phyloP scores from a whole-genome alignment of 2,113 vertebrate genomes.

The Panthera leo region DNA sequence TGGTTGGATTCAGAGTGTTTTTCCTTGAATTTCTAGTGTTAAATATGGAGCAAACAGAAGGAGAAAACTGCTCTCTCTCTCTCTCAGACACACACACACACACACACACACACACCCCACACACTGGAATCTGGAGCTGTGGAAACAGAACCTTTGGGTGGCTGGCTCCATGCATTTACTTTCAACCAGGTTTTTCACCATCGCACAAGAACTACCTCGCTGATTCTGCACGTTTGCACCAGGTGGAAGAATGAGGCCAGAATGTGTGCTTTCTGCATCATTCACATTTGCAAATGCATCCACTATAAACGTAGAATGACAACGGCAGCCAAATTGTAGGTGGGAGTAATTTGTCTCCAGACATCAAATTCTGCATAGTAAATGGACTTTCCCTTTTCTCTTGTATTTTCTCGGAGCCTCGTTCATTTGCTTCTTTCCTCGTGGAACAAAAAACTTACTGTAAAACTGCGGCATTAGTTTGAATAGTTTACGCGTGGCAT shows the following conservation, averaged over 20 bases:
- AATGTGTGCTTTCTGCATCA: rapidly evolving
- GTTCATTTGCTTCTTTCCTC: no score
- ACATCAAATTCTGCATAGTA: rapidly evolving
- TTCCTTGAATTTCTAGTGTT: not conserved
- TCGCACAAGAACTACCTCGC: not conserved
- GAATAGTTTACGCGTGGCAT: rapidly evolving
- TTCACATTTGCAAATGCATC: rapidly evolving
- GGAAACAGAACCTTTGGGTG: not conserved
- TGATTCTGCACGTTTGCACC: rapidly evolving
- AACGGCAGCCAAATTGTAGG: rapidly evolving
- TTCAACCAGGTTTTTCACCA: not conserved
- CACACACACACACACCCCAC: no score
- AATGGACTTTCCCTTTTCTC: not conserved
- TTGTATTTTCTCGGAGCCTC: rapidly evolving
- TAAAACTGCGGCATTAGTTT: not conserved
- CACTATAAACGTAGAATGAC: rapidly evolving
- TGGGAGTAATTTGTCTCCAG: rapidly evolving
- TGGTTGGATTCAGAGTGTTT: not conserved
- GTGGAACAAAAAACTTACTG: not conserved
- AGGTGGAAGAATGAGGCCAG: rapidly evolving
- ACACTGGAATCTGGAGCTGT: not conserved
- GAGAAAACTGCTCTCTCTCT: not conserved
- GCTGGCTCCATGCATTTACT: rapidly evolving
- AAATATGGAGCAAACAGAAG: rapidly evolving
- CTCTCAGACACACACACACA: not conserved